A percentile compares a stretch with the other conserved stretches of the same genome.
phyloP scores from a whole-genome alignment of 2,797 vertebrate species.

The Poliocrania exsul region DNA sequence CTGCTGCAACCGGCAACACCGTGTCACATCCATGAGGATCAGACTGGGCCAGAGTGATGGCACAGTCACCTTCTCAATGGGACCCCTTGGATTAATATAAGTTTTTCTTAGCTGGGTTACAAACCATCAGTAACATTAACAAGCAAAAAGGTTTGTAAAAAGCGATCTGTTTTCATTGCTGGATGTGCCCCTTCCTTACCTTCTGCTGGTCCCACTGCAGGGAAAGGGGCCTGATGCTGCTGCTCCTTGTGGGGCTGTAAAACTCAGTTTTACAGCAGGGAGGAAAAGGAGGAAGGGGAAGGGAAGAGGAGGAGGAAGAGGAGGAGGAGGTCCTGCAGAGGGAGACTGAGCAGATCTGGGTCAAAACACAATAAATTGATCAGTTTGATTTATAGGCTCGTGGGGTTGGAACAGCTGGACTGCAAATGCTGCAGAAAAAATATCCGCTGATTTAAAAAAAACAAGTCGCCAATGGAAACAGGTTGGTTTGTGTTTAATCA shows the following conservation, averaged over 20 bases:
- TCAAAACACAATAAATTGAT: neutral
- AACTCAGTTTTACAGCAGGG: neutral
- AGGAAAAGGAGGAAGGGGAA: neutral
- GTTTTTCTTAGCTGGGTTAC: neutral
- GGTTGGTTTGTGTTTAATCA: slow-evolving; percentile 24
- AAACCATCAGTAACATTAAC: neutral
- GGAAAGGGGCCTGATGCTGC: neutral
- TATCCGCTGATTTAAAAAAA: neutral
- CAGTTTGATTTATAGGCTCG: neutral
- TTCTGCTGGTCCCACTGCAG: neutral
- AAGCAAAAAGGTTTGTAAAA: neutral
- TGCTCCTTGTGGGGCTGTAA: neutral
- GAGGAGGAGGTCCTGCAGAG: neutral
- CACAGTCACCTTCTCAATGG: neutral
- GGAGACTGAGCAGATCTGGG: neutral
- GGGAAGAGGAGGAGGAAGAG: neutral
- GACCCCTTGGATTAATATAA: neutral
- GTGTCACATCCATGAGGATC: fast-evolving
- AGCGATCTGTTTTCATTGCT: neutral
- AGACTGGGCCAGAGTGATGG: neutral
- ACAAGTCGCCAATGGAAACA: neutral
- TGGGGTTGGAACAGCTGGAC: neutral
- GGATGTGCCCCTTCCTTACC: neutral
- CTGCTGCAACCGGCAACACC: neutral
- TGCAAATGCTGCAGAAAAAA: slow-evolving; percentile 37